Percentiles rank a stretch among this genome's conserved stretches.
Evolutionary conservation across 2,113 vertebrate species (phyloP).

Genomic region (Panthera uncia): DNA sequence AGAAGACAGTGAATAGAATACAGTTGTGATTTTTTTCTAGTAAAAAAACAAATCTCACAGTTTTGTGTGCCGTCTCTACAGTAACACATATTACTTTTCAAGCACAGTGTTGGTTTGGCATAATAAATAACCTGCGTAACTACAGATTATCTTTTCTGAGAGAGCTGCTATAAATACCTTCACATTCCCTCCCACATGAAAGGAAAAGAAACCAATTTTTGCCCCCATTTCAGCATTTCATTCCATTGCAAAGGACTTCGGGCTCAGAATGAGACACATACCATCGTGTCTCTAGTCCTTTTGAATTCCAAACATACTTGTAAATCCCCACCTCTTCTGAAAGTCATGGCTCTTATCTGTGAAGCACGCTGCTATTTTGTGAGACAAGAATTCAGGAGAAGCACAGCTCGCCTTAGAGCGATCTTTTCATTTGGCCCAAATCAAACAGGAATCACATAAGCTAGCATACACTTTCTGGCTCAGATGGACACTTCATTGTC

Average conservation of each 20-base stretch:
- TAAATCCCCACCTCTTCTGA: slow-evolving; percentile 53
- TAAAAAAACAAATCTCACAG: not conserved
- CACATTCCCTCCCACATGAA: not conserved
- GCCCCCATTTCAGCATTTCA: slow-evolving; percentile 33
- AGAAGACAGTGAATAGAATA: not conserved
- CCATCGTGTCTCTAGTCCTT: slow-evolving; percentile 19
- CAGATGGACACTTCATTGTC: not conserved
- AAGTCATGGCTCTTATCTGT: slow-evolving; percentile 73
- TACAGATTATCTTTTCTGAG: not conserved
- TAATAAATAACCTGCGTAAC: rapidly evolving
- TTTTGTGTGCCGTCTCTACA: not conserved
- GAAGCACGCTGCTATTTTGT: slow-evolving; percentile 61
- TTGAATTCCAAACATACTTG: slow-evolving; percentile 77
- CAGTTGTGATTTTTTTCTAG: not conserved
- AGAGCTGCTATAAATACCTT: not conserved
- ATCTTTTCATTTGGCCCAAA: slow-evolving; percentile 10
- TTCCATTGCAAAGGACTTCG: slow-evolving; percentile 23
- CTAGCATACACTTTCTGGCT: rapidly evolving
- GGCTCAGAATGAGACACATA: slow-evolving; percentile 46
- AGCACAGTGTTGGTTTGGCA: not conserved
- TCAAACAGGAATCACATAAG: rapidly evolving
- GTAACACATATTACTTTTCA: rapidly evolving
- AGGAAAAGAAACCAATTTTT: slow-evolving; percentile 42
- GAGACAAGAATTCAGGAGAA: slow-evolving; percentile 59
- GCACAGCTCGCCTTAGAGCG: not conserved